Percentiles rank a stretch among this genome's conserved stretches.
Evolutionary conservation across 2,888 invertebrate species (phyloP).

Genomic region (Nemapogon koenigi): DNA sequence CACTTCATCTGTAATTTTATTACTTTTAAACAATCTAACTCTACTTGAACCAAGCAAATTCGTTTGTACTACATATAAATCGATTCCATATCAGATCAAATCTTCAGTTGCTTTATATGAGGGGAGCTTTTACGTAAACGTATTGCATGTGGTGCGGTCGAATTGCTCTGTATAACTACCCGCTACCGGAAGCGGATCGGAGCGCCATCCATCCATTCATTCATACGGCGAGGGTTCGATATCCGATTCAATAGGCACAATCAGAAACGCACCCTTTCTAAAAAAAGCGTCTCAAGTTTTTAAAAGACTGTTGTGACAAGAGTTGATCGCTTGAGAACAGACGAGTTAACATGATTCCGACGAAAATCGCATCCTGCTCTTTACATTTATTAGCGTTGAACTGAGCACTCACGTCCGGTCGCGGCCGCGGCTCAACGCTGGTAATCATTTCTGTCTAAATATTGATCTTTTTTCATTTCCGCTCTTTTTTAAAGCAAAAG

Average conservation of each 20-base stretch:
- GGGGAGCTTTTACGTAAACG: too few relatives aligned
- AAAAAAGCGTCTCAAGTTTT: conserved; percentile 21
- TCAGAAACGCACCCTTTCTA: conserved; percentile 16
- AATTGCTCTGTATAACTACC: too few relatives aligned
- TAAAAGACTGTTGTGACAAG: conserved; percentile 40
- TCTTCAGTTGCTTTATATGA: too few relatives aligned
- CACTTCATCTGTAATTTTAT: too few relatives aligned
- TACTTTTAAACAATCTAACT: too few relatives aligned
- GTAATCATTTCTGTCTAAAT: conserved; percentile 59
- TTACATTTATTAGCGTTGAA: conserved; percentile 44
- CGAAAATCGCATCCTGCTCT: conserved; percentile 57
- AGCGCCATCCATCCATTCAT: conserved; percentile 8
- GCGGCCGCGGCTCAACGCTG: too few relatives aligned
- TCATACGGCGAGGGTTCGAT: conserved; percentile 29
- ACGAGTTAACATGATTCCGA: conserved; percentile 49
- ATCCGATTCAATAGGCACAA: conserved; percentile 37
- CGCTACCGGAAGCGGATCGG: too few relatives aligned
- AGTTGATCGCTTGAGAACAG: conserved; percentile 36
- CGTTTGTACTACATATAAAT: too few relatives aligned
- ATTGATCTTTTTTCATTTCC: conserved; percentile 58
- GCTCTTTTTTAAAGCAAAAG: conserved; percentile 26
- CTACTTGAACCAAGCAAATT: too few relatives aligned
- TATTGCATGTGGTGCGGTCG: not conserved
- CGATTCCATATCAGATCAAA: too few relatives aligned
- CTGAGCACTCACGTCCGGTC: conserved; percentile 47